phyloP scores from a whole-genome alignment of 2,888 invertebrate species.

The Aspidiotus rigidus region DNA sequence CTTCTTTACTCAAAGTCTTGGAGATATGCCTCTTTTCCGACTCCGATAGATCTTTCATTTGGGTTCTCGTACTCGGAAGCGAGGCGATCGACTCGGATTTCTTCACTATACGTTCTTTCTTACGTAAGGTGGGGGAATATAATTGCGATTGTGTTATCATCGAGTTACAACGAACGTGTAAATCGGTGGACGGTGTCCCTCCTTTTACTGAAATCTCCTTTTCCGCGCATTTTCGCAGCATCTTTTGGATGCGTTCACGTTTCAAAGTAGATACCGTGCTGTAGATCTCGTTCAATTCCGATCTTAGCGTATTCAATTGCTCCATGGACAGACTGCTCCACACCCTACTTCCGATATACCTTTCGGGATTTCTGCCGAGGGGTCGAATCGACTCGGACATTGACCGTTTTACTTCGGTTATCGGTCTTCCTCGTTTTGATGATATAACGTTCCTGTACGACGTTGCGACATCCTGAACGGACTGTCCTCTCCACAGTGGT shows the following conservation, averaged over 20 bases:
- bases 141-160: slow-evolving; percentile 38
- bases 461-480: slow-evolving; percentile 69
- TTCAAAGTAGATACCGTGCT: slow-evolving; percentile 47
- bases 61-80: slow-evolving; percentile 2
- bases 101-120: slow-evolving; percentile 42
- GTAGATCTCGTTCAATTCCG: slow-evolving; percentile 72
- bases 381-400: slow-evolving; percentile 43
- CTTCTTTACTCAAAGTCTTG: slow-evolving; percentile 62
- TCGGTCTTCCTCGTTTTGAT: slow-evolving; percentile 40
- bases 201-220: slow-evolving; percentile 50
- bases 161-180: slow-evolving; percentile 47
- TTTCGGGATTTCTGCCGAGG: neutral
- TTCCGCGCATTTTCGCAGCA: slow-evolving; percentile 40
- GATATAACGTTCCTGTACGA: slow-evolving; percentile 42
- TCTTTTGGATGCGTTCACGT: slow-evolving; percentile 39
- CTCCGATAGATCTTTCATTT: slow-evolving; percentile 47
- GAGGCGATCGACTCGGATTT: slow-evolving; percentile 54
- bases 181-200: slow-evolving; percentile 37
- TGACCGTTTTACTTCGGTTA: slow-evolving; percentile 37
- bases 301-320: slow-evolving; percentile 68
- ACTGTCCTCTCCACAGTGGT: slow-evolving; percentile 73
- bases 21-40: slow-evolving; percentile 64
- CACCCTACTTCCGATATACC: slow-evolving; percentile 57
- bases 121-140: slow-evolving; percentile 39
- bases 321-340: slow-evolving; percentile 78